Base-by-base conservation (phyloP, 2,113 vertebrate genomes). In the Heptranchias perlo region DNA sequence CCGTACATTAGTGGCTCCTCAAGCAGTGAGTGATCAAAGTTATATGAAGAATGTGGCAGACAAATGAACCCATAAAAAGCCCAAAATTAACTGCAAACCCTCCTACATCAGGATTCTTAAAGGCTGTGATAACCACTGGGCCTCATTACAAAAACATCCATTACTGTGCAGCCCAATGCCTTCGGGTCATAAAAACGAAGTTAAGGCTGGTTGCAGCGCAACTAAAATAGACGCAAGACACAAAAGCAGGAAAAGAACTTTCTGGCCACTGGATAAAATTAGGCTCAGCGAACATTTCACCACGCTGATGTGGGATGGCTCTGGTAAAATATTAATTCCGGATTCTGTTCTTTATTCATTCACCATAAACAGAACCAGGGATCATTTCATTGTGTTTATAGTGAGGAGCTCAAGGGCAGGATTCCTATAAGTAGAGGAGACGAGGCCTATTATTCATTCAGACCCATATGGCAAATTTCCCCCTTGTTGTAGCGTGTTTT, bases 11-110 rank as follows among this genome's bases (percentile, higher is more conserved):
- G 64, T 69, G 49, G 96, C 39, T 47, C 96, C 96, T 11, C 64
- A 97, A 97, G 65, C 49, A 96, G 67, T 61, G 18, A 21, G 96
- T 78, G 61, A 96, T 96, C 39, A 96, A 96, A 96, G 61, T 54
- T 96, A 16, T 76, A 96, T 87, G 96, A 97, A 96, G 94, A 96
- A 96, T 31, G 58, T 69, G 69, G 96, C 49, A 96, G 93, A 96
- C 76, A 96, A 96, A 76, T 69, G 96, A 96, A 4, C 62, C 94
- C 89, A 96, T 95, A 96, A 97, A 96, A 95, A 3, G 35, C 89
- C 64, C 96, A 96, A 96, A 62, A 97, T 96, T 96, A 97, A 95
- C 64, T 96, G 3, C n/a, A 73, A 54, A 61, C 76, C 96, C 86
- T 96, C 86, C 93, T 96, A 97, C 86, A 96, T 96, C 64, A 49